Evolutionary conservation across 2,113 vertebrate genomes (phyloP), one percentile per base, ranked within the genome.

Genomic region (Symphodus melops): DNA sequence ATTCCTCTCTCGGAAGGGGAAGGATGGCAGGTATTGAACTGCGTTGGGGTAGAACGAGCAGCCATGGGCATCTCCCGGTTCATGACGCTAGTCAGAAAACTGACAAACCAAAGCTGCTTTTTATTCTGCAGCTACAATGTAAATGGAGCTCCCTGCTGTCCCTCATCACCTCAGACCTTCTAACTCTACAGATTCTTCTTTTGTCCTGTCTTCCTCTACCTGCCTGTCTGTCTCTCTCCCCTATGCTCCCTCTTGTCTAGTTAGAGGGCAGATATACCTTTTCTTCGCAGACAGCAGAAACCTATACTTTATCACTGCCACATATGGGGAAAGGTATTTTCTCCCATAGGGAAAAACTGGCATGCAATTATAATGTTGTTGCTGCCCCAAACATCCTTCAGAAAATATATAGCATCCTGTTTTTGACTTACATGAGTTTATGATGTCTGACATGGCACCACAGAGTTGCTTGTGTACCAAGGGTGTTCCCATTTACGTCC

Each of bases 21-120:
- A 82, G 72, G 79, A 70, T 82, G 86, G 85, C 88, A 89, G 86
- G 79, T 86, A 86, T 69, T 83, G 88, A 86, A 77, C 92, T 84
- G 89, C 72, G 82, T 67, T 75, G 79, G 76, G 85, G 88, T 88
- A 88, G 88, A 89, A 84, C 76, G 61, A 79, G 85, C 88, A 88
- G 89, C 88, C 93, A 85, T 82, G 86, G 82, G 86, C 83, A 92
- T 92, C 92, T 89, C 83, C 79, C 63, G 85, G 74, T 92, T 92
- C 82, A 90, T 85, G 89, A 88, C 76, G 74, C 82, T 84, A 89
- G 89, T 94, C 93, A 93, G 87, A 90, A 92, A 95, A 88, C 86
- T 93, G 93, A 94, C 93, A 91, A 91, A 86, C 79, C 89, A 91
- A 79, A 91, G 81, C 88, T 82, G 71, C 72, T 90, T 91, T 88